Percentiles rank a stretch among this genome's conserved stretches.
These are phyloP conservation scores for Threskiornis aethiopicus DNA, from an alignment of 2,797 vertebrate genomes.

Conservation along the genomic window DNA sequence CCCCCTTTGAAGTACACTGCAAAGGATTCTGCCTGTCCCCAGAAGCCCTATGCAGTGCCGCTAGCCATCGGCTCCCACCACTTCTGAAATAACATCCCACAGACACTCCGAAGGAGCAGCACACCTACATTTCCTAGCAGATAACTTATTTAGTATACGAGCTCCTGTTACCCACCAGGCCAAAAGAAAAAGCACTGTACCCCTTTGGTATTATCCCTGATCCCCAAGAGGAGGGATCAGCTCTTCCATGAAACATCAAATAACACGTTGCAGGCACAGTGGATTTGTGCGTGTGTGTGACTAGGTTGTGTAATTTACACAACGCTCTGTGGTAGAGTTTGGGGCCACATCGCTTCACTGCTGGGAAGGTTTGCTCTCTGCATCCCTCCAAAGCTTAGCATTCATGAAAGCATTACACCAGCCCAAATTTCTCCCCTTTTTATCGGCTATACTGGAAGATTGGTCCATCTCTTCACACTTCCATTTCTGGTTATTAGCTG, in stretches of 20 bases:
- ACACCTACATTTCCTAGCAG: conserved; percentile 43
- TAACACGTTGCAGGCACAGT: conserved; percentile 26
- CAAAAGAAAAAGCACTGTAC: conserved; percentile 48
- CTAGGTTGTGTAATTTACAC: conserved; percentile 48
- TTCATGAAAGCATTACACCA: neutral
- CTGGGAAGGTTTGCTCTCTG: neutral
- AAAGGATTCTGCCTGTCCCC: conserved; percentile 63
- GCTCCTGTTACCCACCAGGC: conserved; percentile 54
- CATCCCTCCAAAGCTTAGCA: neutral
- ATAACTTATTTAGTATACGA: conserved; percentile 65
- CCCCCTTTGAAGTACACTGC: conserved; percentile 56
- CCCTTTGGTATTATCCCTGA: conserved; percentile 54
- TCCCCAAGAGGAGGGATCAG: conserved; percentile 54
- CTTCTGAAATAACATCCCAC: conserved; percentile 63
- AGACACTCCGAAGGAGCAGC: conserved; percentile 41
- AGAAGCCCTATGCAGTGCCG: conserved; percentile 39
- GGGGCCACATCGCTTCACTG: neutral
- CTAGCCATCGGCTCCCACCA: conserved; percentile 58
- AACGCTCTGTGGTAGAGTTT: neutral
- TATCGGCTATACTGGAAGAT: neutral
- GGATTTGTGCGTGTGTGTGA: conserved; percentile 25
- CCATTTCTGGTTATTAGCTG: neutral
- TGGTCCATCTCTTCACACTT: neutral
- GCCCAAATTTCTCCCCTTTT: neutral
- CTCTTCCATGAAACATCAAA: conserved; percentile 63